These are phyloP conservation scores for Thereva nobilitata DNA, from an alignment of 2,888 invertebrate genomes.

Conservation along the genomic window DNA sequence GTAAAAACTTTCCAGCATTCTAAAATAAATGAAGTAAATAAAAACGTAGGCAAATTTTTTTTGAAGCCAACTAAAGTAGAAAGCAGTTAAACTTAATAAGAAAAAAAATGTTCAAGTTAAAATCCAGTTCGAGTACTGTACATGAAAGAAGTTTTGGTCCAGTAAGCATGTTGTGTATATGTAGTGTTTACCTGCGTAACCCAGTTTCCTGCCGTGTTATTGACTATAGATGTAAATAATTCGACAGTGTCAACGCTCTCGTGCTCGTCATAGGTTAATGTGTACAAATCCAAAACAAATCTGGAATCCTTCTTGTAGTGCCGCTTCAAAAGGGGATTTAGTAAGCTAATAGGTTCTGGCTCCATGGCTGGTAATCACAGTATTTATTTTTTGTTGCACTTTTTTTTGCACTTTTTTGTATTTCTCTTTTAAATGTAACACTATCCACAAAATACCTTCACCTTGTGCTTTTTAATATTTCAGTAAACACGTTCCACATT, in stretches of 20 bases:
- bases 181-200: conserved; percentile 47
- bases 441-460: conserved; percentile 19
- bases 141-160: conserved; percentile 13
- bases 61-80: no score
- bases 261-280: conserved; percentile 81
- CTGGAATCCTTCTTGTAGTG: conserved; percentile 87
- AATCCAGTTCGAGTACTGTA: no score
- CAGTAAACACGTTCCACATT: conserved; percentile 4
- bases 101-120: no score
- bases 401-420: conserved; percentile 18
- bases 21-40: no score
- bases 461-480: conserved; percentile 1
- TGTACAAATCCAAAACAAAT: conserved; percentile 81
- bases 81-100: no score
- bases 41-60: no score
- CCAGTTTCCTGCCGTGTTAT: conserved; percentile 50
- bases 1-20: no score
- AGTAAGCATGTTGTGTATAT: conserved; percentile 2
- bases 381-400: background rate
- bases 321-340: conserved; percentile 57
- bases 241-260: conserved; percentile 75
- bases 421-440: background rate
- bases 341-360: conserved; percentile 61
- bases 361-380: conserved; percentile 36
- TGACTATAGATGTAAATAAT: conserved; percentile 56